These are phyloP conservation scores for Chelonus formosanus DNA, from an alignment of 2,888 invertebrate genomes.

Conservation along the genomic window DNA sequence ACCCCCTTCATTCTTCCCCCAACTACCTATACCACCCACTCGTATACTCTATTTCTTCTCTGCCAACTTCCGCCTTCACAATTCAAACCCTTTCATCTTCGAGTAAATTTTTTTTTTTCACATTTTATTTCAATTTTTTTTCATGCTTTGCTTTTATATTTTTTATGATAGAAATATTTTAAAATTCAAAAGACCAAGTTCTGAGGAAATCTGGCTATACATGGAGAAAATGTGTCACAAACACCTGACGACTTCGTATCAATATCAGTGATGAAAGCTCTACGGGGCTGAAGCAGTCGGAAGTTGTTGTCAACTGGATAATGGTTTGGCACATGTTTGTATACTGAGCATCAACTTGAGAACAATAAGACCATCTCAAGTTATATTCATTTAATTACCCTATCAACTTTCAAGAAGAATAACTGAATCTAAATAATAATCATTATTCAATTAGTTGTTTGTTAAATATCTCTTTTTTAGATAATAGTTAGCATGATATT, in stretches of 20 bases:
- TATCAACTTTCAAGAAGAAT: too few species aligned
- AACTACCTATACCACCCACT: slow-evolving; percentile 36
- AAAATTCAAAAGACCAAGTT: not conserved
- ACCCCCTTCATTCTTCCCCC: slow-evolving; percentile 32
- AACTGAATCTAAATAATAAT: too few species aligned
- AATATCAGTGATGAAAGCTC: slow-evolving; percentile 31
- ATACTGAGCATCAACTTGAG: not conserved
- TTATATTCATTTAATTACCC: not conserved
- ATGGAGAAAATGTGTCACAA: slow-evolving; percentile 22
- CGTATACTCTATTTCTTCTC: slow-evolving; percentile 38
- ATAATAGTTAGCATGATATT: too few species aligned
- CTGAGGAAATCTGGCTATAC: slow-evolving; percentile 3
- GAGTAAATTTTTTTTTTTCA: slow-evolving; percentile 13
- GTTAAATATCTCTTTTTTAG: too few species aligned
- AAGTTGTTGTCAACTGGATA: slow-evolving; percentile 26
- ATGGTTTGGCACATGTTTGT: slow-evolving; percentile 29
- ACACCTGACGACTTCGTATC: slow-evolving; percentile 26
- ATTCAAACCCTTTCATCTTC: slow-evolving; percentile 27
- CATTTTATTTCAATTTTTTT: slow-evolving; percentile 8
- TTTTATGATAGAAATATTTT: not conserved
- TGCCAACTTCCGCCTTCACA: slow-evolving; percentile 23
- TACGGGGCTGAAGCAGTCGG: slow-evolving; percentile 9
- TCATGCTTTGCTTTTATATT: not conserved
- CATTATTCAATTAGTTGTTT: too few species aligned
- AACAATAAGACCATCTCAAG: slow-evolving; percentile 7